Base-by-base conservation (phyloP, 2,797 vertebrate species). In the Mico argentatus region DNA sequence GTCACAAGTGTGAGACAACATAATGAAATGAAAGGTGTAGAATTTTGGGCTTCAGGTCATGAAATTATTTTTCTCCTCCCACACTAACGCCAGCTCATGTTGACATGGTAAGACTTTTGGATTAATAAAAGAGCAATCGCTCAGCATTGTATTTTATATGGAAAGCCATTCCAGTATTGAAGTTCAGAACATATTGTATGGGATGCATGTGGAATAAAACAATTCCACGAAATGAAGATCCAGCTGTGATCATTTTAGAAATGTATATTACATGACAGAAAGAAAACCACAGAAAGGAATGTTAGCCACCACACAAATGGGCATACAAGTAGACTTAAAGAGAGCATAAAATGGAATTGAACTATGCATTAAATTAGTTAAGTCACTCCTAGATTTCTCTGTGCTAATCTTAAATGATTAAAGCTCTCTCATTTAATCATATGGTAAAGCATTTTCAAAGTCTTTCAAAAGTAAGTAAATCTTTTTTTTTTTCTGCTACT, bases 381-480 rank as follows among this genome's bases (percentile, higher is more conserved):
- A 41, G 76, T 64, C 26, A 93, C 9, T 44, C 24, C 20, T 46
- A 89, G 20, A 84, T 86, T 86, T 92, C 59, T 90, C 15, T 72
- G 12, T 1, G 14, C 7, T 86, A 61, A 90, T 82, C 52, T 79
- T 92, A 92, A 91, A n/a, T 84, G 46, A 93, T 24, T 73, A 81
- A 83, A 26, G 24, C 26, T 84, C 27, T 88, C 57, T 75, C 27
- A 67, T 67, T 91, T 91, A 57, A 90, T 75, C 64, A 83, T 52
- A 15, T 39, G 48, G 76, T 57, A 61, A 96, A 91, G 50, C 6
- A 95, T 41, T 90, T 86, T 57, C 55, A 57, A 24, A 86, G 30
- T 67, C 85, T 89, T 83, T 92, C 50, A 73, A 91, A 79, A 94
- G n/a, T 39, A 96, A 80, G 36, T 67, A 81, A 90, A n/a, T 8